Conservation (phyloP, 1,140 invertebrate species). For the Achroia grisella region DNA sequence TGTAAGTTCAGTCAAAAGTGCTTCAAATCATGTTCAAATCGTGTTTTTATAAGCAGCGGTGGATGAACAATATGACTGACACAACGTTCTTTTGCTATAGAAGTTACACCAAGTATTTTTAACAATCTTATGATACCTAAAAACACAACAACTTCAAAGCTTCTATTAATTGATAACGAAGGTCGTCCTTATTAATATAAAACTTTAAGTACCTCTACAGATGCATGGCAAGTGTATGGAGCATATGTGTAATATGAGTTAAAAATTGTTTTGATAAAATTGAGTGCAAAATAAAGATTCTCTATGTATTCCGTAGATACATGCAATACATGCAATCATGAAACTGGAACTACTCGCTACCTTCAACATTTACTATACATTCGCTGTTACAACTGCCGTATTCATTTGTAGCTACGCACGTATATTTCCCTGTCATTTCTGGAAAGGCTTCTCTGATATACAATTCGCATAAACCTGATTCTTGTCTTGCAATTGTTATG, state of each 20-base stretch:
- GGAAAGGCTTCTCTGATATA: slow-evolving; percentile 94
- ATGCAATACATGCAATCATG: slow-evolving; percentile 38
- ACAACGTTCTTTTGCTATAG: too few relatives aligned
- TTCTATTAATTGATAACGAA: too few relatives aligned
- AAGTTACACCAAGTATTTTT: too few relatives aligned
- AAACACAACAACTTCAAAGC: too few relatives aligned
- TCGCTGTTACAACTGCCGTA: slow-evolving; percentile 88
- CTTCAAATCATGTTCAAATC: not conserved
- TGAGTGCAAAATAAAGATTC: not conserved
- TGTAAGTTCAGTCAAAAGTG: not conserved
- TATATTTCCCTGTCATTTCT: slow-evolving; percentile 93
- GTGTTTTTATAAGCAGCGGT: not conserved
- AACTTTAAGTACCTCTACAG: slow-evolving; percentile 19
- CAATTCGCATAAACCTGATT: slow-evolving; percentile 86
- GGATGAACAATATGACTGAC: too few relatives aligned
- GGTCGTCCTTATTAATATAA: not conserved
- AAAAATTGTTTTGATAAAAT: not conserved
- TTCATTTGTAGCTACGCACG: slow-evolving; percentile 87
- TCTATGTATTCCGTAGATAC: not conserved
- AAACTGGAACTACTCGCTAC: slow-evolving; percentile 70
- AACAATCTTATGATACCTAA: too few relatives aligned
- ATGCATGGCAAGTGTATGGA: slow-evolving; percentile 43
- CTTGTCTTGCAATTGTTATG: slow-evolving; percentile 82
- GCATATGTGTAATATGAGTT: not conserved
- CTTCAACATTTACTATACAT: slow-evolving; percentile 87